A percentile compares a stretch with the other conserved stretches of the same genome.
Conservation (phyloP, 2,797 vertebrate species). For the Dryobates pubescens region DNA sequence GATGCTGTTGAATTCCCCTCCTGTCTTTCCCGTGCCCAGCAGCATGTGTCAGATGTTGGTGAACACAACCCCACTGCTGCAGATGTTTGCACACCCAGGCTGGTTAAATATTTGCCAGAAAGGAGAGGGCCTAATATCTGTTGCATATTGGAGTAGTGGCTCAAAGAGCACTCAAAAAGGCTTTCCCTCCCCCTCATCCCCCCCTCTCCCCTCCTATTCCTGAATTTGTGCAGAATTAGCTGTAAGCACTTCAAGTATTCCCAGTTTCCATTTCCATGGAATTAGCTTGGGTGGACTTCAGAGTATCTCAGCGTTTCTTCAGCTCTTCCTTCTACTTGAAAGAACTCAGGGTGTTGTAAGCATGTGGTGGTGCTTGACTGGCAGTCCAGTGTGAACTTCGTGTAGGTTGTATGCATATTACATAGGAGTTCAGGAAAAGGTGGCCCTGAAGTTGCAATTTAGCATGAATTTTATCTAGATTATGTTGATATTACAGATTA, state of each 20-base stretch:
- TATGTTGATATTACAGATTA: too few relatives aligned
- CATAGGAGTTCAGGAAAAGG: too few relatives aligned
- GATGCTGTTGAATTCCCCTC: background rate
- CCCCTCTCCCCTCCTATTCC: background rate
- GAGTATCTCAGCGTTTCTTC: too few relatives aligned
- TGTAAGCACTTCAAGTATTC: background rate
- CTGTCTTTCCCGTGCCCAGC: conserved; percentile 40
- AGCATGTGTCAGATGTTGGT: conserved; percentile 20
- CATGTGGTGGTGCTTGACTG: background rate
- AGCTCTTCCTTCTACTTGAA: background rate
- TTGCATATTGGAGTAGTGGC: conserved; percentile 35
- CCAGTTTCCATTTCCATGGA: background rate
- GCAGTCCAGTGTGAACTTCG: too few relatives aligned
- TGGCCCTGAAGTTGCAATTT: too few relatives aligned
- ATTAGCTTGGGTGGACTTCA: background rate
- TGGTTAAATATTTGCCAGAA: conserved; percentile 65
- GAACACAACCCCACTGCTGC: conserved; percentile 13
- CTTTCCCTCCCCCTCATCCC: background rate
- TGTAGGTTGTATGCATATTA: too few relatives aligned
- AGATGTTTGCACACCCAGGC: conserved; percentile 52
- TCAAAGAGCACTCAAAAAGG: background rate
- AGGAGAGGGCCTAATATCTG: conserved; percentile 22
- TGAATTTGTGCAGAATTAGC: conserved; percentile 19
- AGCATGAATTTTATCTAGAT: too few relatives aligned
- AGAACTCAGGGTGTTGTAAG: fast-evolving